Evolutionary conservation across 2,113 vertebrate genomes (phyloP).

Genomic region (Phylloscopus whistleri): DNA sequence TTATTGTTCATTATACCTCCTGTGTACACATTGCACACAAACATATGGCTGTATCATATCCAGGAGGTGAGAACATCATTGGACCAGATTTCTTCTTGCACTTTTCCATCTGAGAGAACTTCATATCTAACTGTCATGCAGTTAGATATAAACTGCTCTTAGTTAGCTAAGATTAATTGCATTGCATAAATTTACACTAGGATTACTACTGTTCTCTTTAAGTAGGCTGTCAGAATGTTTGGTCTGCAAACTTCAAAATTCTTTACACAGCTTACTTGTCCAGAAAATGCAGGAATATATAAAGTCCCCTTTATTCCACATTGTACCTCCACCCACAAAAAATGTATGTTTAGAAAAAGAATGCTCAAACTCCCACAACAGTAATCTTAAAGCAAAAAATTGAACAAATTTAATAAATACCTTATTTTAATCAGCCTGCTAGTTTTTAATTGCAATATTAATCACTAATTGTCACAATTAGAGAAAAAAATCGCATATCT

Average conservation of each 20-base stretch:
- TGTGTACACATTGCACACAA: not conserved
- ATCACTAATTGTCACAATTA: not conserved
- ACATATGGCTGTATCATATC: not conserved
- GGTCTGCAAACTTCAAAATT: not conserved
- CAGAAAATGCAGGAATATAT: not conserved
- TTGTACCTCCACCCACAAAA: not conserved
- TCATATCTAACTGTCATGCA: not conserved
- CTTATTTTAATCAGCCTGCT: not conserved
- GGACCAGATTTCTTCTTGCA: not conserved
- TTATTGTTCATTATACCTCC: not conserved
- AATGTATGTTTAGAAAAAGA: not conserved
- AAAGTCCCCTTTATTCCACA: not conserved
- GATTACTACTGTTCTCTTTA: not conserved
- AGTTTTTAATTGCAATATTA: not conserved
- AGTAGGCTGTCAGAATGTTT: not conserved
- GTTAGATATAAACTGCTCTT: not conserved
- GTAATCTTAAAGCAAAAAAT: not conserved
- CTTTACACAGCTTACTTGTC: not conserved
- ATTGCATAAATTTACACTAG: not conserved
- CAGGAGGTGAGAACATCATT: not conserved
- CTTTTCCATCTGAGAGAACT: not conserved
- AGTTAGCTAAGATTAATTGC: not conserved
- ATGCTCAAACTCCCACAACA: accelerated
- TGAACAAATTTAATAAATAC: not conserved
- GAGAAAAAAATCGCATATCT: not conserved